Evolutionary conservation across 2,797 vertebrate species (phyloP).

Genomic region (Kryptopterus vitreolus): DNA sequence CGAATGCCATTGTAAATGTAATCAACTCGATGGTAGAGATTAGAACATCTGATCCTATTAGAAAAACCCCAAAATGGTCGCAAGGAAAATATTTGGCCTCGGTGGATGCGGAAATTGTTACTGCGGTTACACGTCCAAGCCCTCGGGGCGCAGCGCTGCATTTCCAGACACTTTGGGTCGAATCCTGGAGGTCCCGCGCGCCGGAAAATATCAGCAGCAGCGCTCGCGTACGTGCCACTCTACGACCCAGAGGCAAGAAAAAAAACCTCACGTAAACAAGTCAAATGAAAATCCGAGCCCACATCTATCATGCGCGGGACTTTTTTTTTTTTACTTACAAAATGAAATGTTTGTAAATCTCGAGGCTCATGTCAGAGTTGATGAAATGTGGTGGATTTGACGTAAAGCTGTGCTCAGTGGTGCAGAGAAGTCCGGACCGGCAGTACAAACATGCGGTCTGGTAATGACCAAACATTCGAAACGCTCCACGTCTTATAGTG

Average conservation of each 20-base stretch:
- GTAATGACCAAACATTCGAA: constrained; percentile 2
- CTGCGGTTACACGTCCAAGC: background rate
- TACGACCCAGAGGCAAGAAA: background rate
- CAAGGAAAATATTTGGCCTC: constrained; percentile 25
- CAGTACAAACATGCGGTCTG: constrained; percentile 26
- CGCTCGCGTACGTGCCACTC: constrained; percentile 1
- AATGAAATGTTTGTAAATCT: constrained; percentile 22
- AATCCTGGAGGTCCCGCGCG: background rate
- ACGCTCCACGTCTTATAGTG: constrained; percentile 4
- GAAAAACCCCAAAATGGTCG: constrained; percentile 3
- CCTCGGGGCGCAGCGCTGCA: constrained; percentile 1
- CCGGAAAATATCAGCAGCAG: constrained; percentile 10
- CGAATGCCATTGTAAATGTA: constrained; percentile 13
- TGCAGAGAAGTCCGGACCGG: constrained; percentile 8
- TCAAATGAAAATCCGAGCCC: constrained; percentile 19
- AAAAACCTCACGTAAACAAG: constrained; percentile 30
- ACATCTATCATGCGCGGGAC: constrained; percentile 4
- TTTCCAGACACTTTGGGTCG: constrained; percentile 24
- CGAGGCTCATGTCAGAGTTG: background rate
- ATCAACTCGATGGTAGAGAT: constrained; percentile 10
- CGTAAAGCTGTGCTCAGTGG: constrained; percentile 27
- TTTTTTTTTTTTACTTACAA: background rate
- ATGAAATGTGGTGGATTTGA: constrained; percentile 26
- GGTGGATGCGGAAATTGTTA: constrained; percentile 11
- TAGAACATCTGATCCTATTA: constrained; percentile 17